Evolutionary conservation across 2,888 invertebrate genomes (phyloP).

Genomic region (Himalopsyche kuldschensis): DNA sequence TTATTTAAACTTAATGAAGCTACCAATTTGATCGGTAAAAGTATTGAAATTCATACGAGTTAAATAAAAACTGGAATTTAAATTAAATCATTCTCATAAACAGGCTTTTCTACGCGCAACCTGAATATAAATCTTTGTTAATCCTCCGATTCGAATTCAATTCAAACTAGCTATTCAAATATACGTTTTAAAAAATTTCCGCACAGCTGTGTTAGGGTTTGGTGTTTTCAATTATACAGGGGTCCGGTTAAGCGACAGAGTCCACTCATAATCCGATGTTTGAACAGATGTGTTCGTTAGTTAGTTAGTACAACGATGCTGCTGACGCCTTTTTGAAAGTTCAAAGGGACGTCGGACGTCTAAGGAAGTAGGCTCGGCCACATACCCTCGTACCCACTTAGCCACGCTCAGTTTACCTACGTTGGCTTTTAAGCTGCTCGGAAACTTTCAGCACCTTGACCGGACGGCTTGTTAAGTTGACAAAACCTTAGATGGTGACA

Average conservation of each 20-base stretch:
- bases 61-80: too few species aligned
- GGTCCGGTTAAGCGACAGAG: slow-evolving; percentile 3
- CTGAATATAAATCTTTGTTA: background rate
- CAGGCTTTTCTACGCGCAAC: background rate
- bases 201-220: background rate
- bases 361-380: slow-evolving; percentile 7
- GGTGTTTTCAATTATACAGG: slow-evolving; percentile 23
- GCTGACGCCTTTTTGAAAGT: background rate
- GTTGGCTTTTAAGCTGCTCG: slow-evolving; percentile 44
- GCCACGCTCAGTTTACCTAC: slow-evolving; percentile 51
- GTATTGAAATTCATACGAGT: too few species aligned
- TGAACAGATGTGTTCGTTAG: slow-evolving; percentile 36
- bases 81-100: background rate
- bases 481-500: background rate
- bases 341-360: slow-evolving; percentile 7
- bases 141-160: background rate
- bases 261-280: slow-evolving; percentile 32
- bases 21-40: too few species aligned
- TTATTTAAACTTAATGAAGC: too few species aligned
- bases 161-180: background rate
- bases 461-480: background rate
- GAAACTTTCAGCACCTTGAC: slow-evolving; percentile 39
- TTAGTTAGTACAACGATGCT: slow-evolving; percentile 10
- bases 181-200: background rate
- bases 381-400: slow-evolving; percentile 31